Evolutionary conservation across 2,113 vertebrate genomes (phyloP).

Genomic region (Laticauda colubrina): DNA sequence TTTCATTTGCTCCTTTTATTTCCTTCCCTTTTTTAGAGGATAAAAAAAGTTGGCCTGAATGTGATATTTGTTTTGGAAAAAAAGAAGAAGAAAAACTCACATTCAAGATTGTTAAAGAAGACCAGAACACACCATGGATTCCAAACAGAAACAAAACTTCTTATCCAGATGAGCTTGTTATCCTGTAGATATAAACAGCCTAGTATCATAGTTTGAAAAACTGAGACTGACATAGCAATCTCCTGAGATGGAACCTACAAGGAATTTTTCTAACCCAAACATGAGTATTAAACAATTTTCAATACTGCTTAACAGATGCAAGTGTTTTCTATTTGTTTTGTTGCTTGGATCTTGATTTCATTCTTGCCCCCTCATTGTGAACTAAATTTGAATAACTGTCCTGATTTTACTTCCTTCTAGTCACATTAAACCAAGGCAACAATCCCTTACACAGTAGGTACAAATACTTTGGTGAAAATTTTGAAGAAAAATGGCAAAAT

Average conservation of each 20-base stretch:
- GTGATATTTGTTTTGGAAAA: conserved; percentile 63
- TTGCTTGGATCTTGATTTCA: neutral
- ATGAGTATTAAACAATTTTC: neutral
- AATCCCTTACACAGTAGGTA: neutral
- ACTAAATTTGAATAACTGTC: neutral
- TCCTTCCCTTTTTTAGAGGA: conserved; percentile 16
- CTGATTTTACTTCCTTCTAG: neutral
- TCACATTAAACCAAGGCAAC: neutral
- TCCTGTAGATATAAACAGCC: conserved; percentile 65
- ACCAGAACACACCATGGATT: conserved; percentile 34
- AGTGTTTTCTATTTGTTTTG: neutral
- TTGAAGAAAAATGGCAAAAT: neutral
- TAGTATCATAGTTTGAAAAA: conserved; percentile 65
- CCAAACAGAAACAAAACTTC: conserved; percentile 56
- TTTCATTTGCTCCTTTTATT: conserved; percentile 14
- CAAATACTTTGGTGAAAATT: neutral
- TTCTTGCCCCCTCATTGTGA: neutral
- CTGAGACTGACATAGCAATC: conserved; percentile 40
- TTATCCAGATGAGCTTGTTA: neutral
- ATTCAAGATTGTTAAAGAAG: conserved; percentile 35
- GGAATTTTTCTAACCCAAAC: conserved; percentile 15
- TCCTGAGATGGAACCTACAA: conserved; percentile 51
- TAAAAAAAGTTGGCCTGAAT: conserved; percentile 37
- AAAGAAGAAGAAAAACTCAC: conserved; percentile 47
- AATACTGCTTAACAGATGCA: neutral